Evolutionary conservation across 2,888 invertebrate species (phyloP).

Genomic region (Xestia rhomboidea): DNA sequence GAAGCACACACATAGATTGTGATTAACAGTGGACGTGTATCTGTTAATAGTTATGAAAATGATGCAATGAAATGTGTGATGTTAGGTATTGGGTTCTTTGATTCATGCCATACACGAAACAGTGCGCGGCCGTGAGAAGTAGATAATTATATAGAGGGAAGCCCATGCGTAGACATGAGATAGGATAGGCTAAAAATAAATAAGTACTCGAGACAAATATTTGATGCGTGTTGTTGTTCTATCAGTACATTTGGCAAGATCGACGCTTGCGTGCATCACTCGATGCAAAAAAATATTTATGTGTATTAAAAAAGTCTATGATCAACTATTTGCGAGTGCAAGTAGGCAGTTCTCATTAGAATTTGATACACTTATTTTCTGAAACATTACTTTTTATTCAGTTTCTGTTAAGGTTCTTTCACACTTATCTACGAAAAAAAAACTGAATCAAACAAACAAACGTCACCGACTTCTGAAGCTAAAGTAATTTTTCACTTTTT

Average conservation of each 20-base stretch:
- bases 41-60: neutral
- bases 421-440: no score
- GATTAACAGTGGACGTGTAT: neutral
- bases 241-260: conserved; percentile 34
- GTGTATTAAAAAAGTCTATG: no score
- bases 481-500: no score
- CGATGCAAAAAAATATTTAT: no score
- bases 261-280: conserved; percentile 24
- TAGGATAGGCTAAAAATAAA: conserved; percentile 21
- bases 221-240: conserved; percentile 30
- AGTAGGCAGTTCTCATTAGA: neutral
- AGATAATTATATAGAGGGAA: conserved; percentile 22
- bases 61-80: neutral
- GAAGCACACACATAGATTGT: neutral
- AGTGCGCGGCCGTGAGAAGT: neutral
- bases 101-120: no score
- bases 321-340: no score
- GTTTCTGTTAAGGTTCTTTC: neutral
- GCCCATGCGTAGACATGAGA: conserved; percentile 22
- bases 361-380: neutral
- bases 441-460: no score
- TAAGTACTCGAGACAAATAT: conserved; percentile 27
- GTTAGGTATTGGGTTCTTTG: neutral
- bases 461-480: no score
- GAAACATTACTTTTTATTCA: no score